These are phyloP conservation scores for Gobio occitaniae DNA, from an alignment of 2,797 vertebrate species.

Conservation along the genomic window DNA sequence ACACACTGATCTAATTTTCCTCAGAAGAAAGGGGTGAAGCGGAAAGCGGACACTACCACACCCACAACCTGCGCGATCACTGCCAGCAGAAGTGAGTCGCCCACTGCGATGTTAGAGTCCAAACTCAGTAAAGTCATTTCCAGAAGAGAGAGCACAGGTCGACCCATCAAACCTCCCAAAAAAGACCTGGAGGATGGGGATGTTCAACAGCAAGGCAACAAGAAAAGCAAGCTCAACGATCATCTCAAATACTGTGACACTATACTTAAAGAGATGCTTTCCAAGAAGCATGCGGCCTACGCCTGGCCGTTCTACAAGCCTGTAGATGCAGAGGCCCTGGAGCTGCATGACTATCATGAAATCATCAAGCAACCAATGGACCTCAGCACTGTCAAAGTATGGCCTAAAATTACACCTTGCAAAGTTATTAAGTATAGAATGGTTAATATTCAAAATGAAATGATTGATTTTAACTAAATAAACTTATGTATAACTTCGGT, in stretches of 20 bases:
- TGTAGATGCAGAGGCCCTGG: slow-evolving; percentile 93
- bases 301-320: slow-evolving; percentile 99
- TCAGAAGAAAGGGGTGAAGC: slow-evolving; percentile 97
- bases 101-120: slow-evolving; percentile 81
- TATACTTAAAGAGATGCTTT: slow-evolving; percentile 96
- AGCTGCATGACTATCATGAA: slow-evolving; percentile 97
- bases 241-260: slow-evolving; percentile 95
- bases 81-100: slow-evolving; percentile 89
- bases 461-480: neutral
- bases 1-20: slow-evolving; percentile 36
- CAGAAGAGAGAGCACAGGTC: slow-evolving; percentile 88
- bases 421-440: neutral
- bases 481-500: neutral
- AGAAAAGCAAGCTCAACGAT: slow-evolving; percentile 88
- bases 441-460: neutral
- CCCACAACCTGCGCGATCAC: slow-evolving; percentile 95
- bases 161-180: slow-evolving; percentile 89
- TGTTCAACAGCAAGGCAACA: slow-evolving; percentile 82
- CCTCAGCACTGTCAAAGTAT: slow-evolving; percentile 96
- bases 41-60: slow-evolving; percentile 98
- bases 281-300: slow-evolving; percentile 95
- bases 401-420: neutral
- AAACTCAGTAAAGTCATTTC: slow-evolving; percentile 90
- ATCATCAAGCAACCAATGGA: slow-evolving; percentile 99
- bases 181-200: slow-evolving; percentile 90